These are phyloP conservation scores for Cordylochernes scorpioides DNA, from an alignment of 2,888 invertebrate species.

Conservation along the genomic window DNA sequence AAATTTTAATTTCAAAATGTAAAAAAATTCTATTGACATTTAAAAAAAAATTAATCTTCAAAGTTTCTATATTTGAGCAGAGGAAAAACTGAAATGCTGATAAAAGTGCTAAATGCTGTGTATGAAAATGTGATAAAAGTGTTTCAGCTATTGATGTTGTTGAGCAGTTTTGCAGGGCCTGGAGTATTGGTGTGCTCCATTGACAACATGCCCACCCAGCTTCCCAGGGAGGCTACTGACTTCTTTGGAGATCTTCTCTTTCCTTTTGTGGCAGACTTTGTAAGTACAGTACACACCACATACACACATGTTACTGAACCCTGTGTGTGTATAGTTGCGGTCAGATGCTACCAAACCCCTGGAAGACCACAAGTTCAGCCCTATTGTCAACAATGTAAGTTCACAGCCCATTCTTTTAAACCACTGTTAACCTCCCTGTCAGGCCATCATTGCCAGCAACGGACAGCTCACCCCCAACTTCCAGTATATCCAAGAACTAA, in stretches of 20 bases:
- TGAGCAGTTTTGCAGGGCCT: conserved; percentile 58
- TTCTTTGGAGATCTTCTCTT: conserved; percentile 79
- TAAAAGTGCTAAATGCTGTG: too few relatives aligned
- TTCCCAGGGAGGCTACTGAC: conserved; percentile 87
- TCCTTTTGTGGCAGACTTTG: conserved; percentile 65
- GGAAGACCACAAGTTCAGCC: conserved; percentile 42
- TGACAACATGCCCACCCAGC: conserved; percentile 98
- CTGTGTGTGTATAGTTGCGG: conserved; percentile 26
- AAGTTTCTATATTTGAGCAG: too few relatives aligned
- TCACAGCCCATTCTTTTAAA: neutral
- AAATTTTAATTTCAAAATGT: too few relatives aligned
- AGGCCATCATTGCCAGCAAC: conserved; percentile 91
- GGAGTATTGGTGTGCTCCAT: conserved; percentile 98
- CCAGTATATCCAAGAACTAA: conserved; percentile 73
- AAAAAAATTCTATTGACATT: too few relatives aligned
- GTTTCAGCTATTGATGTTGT: conserved; percentile 1
- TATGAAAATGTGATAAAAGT: too few relatives aligned
- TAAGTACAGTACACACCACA: conserved; percentile 15
- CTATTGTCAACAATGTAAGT: conserved; percentile 30
- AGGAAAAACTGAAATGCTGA: too few relatives aligned
- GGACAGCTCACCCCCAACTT: conserved; percentile 70
- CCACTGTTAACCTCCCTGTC: conserved; percentile 19
- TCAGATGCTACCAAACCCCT: conserved; percentile 53
- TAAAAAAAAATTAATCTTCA: too few relatives aligned
- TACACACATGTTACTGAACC: conserved; percentile 4